Evolutionary conservation across 2,797 vertebrate species (phyloP).

Genomic region (Melanotaenia trifasciata): DNA sequence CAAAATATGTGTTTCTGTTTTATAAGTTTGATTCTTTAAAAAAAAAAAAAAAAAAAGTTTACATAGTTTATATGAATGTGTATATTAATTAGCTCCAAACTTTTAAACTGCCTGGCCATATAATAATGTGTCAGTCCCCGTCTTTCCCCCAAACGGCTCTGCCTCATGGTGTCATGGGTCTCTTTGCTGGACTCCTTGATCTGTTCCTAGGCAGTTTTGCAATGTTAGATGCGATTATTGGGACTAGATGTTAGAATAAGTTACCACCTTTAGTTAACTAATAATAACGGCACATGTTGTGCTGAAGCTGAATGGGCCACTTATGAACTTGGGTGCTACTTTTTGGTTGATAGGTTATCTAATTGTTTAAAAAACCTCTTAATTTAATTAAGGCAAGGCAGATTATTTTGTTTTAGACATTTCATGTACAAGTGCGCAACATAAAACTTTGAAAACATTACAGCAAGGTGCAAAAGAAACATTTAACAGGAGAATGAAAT

Average conservation of each 20-base stretch:
- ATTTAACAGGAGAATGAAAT: too few species aligned
- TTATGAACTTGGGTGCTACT: not conserved
- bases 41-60: not conserved
- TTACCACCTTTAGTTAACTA: not conserved
- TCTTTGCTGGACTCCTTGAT: not conserved
- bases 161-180: not conserved
- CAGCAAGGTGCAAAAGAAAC: too few species aligned
- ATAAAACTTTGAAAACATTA: too few species aligned
- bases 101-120: not conserved
- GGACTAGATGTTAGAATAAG: not conserved
- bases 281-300: too few species aligned
- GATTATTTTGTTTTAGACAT: not conserved
- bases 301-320: not conserved
- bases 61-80: not conserved
- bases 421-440: not conserved
- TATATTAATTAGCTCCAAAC: not conserved
- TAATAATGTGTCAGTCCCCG: not conserved
- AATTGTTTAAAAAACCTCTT: too few species aligned
- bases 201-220: not conserved
- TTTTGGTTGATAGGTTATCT: not conserved
- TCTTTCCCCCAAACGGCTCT: not conserved
- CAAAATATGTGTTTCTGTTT: not conserved
- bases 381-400: too few species aligned
- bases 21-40: not conserved
- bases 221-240: not conserved